Evolutionary conservation across 1,140 invertebrate genomes (phyloP), one percentile per base, ranked within the genome.

Genomic region (Cheumatopsyche charites): DNA sequence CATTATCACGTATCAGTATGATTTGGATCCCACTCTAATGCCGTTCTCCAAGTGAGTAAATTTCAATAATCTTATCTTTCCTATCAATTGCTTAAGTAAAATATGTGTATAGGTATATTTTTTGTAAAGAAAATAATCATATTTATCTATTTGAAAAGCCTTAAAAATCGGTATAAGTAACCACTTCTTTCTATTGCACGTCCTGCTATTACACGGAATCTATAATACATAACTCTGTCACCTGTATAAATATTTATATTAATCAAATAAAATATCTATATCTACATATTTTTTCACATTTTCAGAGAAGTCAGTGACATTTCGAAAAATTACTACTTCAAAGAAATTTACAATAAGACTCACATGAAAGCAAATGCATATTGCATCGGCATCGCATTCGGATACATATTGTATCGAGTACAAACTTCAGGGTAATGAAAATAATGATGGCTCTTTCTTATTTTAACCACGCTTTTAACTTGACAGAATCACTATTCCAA

Each of bases 351-450:
- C 71, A 88, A 90, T 1, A 90, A 89, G 78, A 91, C 90, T 1
- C 90, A 91, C 76, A 90, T 90, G 86, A 85, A 89, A 78, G 88
- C 90, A 58, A 86, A 82, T 58, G 83, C 88, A 0, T 91, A 91
- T 75, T 87, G 87, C 72, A 83, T 90, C 77, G 90, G 90, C 47
- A 76, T 91, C 52, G 69, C 88, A 25, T 87, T 85, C 73, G 90
- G 88, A 23, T 90, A 88, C 73, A 77, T 90, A n/a, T 82, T 88
- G 12, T 85, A 90, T 78, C 81, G 83, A 66, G 83, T 90, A 52
- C 88, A 90, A 78, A 82, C 80, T 55, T 81, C 55, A n/a, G 15
- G 15, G 62, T 63, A 63, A 4, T 42, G 26, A n/a, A n/a, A n/a
- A n/a, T n/a, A n/a, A n/a, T n/a, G n/a, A n/a, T n/a, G n/a, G n/a